Evolutionary conservation across 2,888 invertebrate species (phyloP).

Genomic region (Papilio gigon): DNA sequence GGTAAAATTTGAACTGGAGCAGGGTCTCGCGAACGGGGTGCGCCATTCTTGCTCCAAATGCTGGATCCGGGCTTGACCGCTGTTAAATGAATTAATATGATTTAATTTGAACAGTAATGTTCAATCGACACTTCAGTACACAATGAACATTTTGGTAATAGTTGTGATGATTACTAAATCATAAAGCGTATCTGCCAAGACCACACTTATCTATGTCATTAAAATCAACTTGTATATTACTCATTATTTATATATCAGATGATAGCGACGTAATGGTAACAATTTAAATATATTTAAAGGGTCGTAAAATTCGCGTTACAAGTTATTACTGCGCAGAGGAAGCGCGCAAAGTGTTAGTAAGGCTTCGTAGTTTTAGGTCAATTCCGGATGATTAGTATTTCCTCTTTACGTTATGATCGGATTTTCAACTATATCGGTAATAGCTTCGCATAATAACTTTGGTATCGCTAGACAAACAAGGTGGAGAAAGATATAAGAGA

Average conservation of each 20-base stretch:
- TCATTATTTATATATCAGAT: background rate
- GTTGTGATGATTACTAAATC: background rate
- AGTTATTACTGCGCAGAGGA: background rate
- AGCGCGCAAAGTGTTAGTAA: constrained; percentile 41
- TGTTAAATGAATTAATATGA: no score
- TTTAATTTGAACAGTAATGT: no score
- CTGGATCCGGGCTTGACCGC: no score
- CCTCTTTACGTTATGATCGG: constrained; percentile 27
- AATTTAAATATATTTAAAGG: background rate
- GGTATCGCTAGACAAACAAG: no score
- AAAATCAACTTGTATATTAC: no score
- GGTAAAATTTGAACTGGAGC: no score
- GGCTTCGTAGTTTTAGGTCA: constrained; percentile 53
- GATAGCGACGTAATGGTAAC: background rate
- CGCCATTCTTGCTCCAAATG: no score
- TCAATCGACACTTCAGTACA: no score
- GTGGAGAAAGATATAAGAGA: no score
- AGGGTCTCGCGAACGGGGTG: no score
- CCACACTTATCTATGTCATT: no score
- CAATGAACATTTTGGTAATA: background rate
- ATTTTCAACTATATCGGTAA: constrained; percentile 6
- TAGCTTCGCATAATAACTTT: constrained; percentile 10
- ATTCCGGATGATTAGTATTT: constrained; percentile 46
- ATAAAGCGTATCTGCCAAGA: no score
- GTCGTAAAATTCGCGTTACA: background rate